A percentile compares a stretch with the other conserved stretches of the same genome.
Evolutionary conservation across 2,888 invertebrate species (phyloP).

Genomic region (Lasioglossum morio): DNA sequence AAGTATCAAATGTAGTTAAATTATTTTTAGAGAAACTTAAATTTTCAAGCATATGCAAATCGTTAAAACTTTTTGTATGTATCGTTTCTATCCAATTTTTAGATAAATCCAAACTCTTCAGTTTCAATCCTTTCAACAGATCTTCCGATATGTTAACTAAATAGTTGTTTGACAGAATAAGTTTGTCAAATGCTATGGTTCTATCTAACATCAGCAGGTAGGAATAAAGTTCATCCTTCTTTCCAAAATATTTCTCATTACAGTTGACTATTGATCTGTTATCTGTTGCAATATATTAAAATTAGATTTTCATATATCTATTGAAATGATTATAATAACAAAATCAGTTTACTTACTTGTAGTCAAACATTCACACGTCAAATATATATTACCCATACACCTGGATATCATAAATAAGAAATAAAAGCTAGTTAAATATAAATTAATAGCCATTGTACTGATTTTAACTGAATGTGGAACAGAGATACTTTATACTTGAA

Average conservation of each 20-base stretch:
- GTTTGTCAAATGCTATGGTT: constrained; percentile 83
- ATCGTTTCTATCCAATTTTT: constrained; percentile 85
- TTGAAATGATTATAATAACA: background rate
- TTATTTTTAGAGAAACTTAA: constrained; percentile 86
- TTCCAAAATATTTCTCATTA: constrained; percentile 56
- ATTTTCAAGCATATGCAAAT: constrained; percentile 79
- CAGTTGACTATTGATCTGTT: constrained; percentile 67
- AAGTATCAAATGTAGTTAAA: constrained; percentile 84
- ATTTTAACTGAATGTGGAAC: background rate
- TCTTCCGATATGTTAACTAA: constrained; percentile 85
- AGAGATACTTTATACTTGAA: constrained; percentile 2
- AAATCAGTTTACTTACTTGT: constrained; percentile 66
- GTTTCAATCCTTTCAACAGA: constrained; percentile 84
- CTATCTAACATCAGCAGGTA: constrained; percentile 81
- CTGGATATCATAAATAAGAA: constrained; percentile 54
- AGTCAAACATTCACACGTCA: constrained; percentile 70
- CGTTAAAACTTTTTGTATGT: constrained; percentile 84
- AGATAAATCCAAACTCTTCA: constrained; percentile 86
- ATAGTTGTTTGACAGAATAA: constrained; percentile 86
- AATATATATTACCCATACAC: constrained; percentile 71
- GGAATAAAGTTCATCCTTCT: constrained; percentile 66
- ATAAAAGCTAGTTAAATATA: constrained; percentile 47
- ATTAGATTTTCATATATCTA: constrained; percentile 4
- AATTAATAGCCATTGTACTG: constrained; percentile 41
- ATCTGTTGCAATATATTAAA: constrained; percentile 54